Percentiles rank a stretch among this genome's conserved stretches.
These are phyloP conservation scores for Coilia nasus DNA, from an alignment of 2,797 vertebrate species.

Conservation along the genomic window DNA sequence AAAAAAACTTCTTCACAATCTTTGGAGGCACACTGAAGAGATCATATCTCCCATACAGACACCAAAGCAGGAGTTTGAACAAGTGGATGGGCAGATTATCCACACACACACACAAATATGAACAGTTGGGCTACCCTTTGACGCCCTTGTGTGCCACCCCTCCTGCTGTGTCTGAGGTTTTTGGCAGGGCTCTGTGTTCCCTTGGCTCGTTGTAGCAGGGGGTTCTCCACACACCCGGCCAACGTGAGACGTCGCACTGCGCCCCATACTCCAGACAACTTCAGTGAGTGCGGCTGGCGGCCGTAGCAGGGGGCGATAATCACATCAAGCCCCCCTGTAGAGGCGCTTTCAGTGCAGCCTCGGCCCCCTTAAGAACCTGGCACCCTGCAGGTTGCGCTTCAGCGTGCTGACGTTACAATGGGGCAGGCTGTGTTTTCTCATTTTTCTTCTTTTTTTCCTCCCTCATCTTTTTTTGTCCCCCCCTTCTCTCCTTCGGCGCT, in stretches of 20 bases:
- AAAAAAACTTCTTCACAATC: not conserved
- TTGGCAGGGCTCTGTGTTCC: constrained; percentile 58
- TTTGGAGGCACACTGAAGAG: not conserved
- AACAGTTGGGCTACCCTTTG: constrained; percentile 48
- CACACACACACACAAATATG: constrained; percentile 28
- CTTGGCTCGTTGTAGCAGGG: not conserved
- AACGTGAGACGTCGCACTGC: not conserved
- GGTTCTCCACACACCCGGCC: not conserved
- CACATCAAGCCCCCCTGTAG: constrained; percentile 78
- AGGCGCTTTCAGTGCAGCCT: constrained; percentile 75
- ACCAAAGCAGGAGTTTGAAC: constrained; percentile 42
- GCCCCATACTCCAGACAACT: constrained; percentile 66
- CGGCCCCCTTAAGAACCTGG: constrained; percentile 72
- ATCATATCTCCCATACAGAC: not conserved
- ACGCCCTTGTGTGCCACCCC: constrained; percentile 45
- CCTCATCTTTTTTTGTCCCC: constrained; percentile 28
- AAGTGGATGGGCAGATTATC: constrained; percentile 53
- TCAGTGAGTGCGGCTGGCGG: constrained; percentile 63
- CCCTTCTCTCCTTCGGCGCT: constrained; percentile 1
- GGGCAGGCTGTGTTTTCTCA: constrained; percentile 62
- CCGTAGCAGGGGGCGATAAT: constrained; percentile 78
- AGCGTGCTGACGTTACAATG: constrained; percentile 71
- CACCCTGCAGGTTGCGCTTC: constrained; percentile 67
- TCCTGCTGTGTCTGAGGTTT: constrained; percentile 66
- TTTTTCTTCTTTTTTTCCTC: constrained; percentile 34